A percentile compares a stretch with the other conserved stretches of the same genome.
phyloP scores from a whole-genome alignment of 2,113 vertebrate species.

The Xyrauchen texanus region DNA sequence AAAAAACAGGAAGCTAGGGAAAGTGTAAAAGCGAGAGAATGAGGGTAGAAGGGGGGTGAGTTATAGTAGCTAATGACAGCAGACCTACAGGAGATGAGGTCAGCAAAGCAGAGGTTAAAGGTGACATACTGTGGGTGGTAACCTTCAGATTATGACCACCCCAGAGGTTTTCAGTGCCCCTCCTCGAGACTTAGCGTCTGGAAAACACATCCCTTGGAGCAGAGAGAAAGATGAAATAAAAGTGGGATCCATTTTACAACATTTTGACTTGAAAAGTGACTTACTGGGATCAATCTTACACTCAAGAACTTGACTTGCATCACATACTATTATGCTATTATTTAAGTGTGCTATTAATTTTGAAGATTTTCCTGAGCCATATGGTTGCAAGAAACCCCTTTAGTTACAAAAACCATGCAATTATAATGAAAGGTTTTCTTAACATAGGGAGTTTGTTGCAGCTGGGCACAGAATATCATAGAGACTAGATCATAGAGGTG shows the following conservation, averaged over 20 bases:
- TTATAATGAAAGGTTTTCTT: too few species aligned
- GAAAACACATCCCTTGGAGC: conserved; percentile 16
- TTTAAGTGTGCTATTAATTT: too few species aligned
- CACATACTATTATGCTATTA: too few species aligned
- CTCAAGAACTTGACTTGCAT: too few species aligned
- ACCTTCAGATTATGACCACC: conserved; percentile 53
- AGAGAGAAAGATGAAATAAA: background rate
- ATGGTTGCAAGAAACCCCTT: too few species aligned
- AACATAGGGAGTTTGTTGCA: too few species aligned
- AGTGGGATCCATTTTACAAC: background rate
- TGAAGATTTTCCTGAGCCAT: too few species aligned
- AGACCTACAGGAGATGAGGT: conserved; percentile 55
- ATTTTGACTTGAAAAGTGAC: background rate
- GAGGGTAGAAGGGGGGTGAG: background rate
- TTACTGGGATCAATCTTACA: background rate
- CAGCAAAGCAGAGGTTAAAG: conserved; percentile 60
- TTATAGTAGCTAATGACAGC: conserved; percentile 53
- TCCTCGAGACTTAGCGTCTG: conserved; percentile 54
- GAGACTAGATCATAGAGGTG: too few species aligned
- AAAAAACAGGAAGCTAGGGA: background rate
- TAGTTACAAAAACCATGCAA: too few species aligned
- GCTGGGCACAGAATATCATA: too few species aligned
- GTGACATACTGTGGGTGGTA: conserved; percentile 63
- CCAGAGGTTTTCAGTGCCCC: conserved; percentile 67
- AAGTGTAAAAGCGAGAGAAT: background rate